Evolutionary conservation across 2,888 invertebrate species (phyloP).

Genomic region (Tetragnatha montana): DNA sequence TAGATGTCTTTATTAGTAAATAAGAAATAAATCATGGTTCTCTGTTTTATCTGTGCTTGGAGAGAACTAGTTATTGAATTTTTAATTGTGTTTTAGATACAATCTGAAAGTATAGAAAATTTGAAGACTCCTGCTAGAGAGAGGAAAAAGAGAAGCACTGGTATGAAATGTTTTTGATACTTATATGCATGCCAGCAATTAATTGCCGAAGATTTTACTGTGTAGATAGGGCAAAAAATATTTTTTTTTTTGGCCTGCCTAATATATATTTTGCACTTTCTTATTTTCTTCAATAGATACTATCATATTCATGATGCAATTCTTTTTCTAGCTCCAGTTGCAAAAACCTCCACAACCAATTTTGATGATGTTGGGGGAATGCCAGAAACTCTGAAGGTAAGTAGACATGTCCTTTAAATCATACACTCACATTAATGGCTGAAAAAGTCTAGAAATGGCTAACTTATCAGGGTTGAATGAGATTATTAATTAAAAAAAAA

Average conservation of each 20-base stretch:
- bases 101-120: constrained; percentile 6
- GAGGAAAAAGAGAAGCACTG: background rate
- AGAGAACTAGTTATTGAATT: too few species aligned
- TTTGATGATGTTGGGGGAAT: constrained; percentile 90
- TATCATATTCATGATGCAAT: background rate
- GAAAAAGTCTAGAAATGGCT: background rate
- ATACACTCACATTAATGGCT: background rate
- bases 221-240: background rate
- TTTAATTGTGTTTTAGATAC: constrained; percentile 7
- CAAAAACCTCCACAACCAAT: constrained; percentile 76
- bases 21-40: too few species aligned
- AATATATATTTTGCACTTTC: background rate
- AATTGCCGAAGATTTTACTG: background rate
- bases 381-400: constrained; percentile 82
- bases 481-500: background rate
- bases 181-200: background rate
- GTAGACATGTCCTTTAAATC: constrained; percentile 58
- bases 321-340: constrained; percentile 52
- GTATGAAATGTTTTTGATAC: background rate
- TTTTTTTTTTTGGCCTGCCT: background rate
- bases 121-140: constrained; percentile 21
- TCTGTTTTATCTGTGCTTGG: too few species aligned
- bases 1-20: too few species aligned
- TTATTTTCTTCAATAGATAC: background rate
- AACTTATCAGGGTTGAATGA: background rate